A percentile compares a stretch with the other conserved stretches of the same genome.
Evolutionary conservation across 2,888 invertebrate genomes (phyloP).

Genomic region (Neocrepidodera transversa): DNA sequence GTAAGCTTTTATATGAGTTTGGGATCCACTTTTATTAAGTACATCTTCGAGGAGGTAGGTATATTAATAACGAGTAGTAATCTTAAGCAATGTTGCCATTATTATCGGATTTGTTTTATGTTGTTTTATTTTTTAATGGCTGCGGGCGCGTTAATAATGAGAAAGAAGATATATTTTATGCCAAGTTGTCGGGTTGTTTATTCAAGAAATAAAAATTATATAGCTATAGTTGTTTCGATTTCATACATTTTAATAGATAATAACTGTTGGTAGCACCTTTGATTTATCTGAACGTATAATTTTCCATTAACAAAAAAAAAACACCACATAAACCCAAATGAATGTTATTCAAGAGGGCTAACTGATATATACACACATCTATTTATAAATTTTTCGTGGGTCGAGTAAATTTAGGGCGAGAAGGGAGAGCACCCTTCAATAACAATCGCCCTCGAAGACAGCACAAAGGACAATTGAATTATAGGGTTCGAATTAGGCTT

Average conservation of each 20-base stretch:
- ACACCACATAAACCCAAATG: too few species aligned
- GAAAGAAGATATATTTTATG: background rate
- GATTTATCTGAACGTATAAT: too few species aligned
- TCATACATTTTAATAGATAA: too few species aligned
- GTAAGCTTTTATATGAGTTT: too few species aligned
- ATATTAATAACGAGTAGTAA: conserved; percentile 10
- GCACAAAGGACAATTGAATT: conserved; percentile 21
- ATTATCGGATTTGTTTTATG: conserved; percentile 10
- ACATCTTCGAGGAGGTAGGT: background rate
- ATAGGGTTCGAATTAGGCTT: conserved; percentile 18
- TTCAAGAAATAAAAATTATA: too few species aligned
- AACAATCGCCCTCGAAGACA: conserved; percentile 14
- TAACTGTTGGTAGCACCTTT: too few species aligned
- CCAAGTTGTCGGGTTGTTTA: background rate
- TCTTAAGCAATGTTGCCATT: conserved; percentile 8
- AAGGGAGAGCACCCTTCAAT: conserved; percentile 6
- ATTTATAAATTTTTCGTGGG: conserved; percentile 11
- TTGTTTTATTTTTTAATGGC: background rate
- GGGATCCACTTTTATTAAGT: background rate
- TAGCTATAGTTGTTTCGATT: too few species aligned
- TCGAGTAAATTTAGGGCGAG: background rate
- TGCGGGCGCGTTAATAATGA: background rate
- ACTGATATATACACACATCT: background rate
- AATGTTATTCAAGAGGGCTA: too few species aligned
- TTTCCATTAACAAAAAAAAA: too few species aligned